These are phyloP conservation scores for Sminthopsis crassicaudata DNA, from an alignment of 2,113 vertebrate species.

Conservation along the genomic window DNA sequence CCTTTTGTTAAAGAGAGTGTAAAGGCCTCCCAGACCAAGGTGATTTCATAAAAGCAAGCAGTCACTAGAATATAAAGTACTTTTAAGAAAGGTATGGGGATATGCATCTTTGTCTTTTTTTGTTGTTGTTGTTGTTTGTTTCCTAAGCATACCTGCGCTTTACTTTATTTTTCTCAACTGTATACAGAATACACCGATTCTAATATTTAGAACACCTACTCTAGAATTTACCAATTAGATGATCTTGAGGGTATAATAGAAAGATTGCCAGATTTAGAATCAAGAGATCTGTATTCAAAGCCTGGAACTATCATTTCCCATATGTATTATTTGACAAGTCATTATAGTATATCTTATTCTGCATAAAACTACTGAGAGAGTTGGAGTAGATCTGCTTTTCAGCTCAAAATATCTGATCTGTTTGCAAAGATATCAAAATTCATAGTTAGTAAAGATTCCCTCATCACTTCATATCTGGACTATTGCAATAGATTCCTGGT, in stretches of 20 bases:
- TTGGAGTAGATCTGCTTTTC: neutral
- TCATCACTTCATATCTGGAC: neutral
- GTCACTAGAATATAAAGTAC: constrained; percentile 16
- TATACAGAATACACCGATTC: neutral
- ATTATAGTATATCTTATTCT: neutral
- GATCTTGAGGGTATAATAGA: neutral
- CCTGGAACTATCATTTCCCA: neutral
- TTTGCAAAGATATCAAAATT: neutral
- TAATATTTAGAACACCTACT: neutral
- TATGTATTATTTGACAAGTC: neutral
- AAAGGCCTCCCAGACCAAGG: constrained; percentile 46
- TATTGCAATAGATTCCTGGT: neutral
- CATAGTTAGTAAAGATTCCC: neutral
- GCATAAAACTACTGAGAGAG: neutral
- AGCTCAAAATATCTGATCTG: neutral
- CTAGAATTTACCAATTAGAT: neutral
- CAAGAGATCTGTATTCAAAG: neutral
- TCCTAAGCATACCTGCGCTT: neutral
- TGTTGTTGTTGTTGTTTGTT: neutral
- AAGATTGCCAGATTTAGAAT: neutral
- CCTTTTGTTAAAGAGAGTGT: constrained; percentile 26
- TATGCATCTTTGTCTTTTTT: neutral
- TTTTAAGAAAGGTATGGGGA: constrained; percentile 5
- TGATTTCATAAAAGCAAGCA: constrained; percentile 48
- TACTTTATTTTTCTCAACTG: neutral